Evolutionary conservation across 2,888 invertebrate genomes (phyloP).

Genomic region (Agrochola litura): DNA sequence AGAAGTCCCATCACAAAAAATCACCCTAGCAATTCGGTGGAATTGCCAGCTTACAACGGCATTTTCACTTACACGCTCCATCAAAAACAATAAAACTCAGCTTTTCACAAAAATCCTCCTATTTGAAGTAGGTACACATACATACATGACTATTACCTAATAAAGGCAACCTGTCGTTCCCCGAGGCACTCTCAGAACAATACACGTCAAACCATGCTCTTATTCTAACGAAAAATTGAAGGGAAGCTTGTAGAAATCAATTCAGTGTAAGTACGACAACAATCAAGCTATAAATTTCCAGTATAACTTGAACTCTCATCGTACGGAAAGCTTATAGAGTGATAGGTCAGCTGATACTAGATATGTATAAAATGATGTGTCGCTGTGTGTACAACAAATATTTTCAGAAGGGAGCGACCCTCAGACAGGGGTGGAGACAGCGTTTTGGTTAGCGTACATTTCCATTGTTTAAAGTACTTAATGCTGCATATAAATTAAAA

Average conservation of each 20-base stretch:
- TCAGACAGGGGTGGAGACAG: constrained; percentile 72
- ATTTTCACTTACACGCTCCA: constrained; percentile 15
- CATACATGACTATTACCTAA: constrained; percentile 29
- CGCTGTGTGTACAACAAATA: constrained; percentile 68
- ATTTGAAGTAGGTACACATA: neutral
- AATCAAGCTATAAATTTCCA: neutral
- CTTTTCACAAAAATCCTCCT: neutral
- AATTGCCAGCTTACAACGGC: neutral
- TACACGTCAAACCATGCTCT: constrained; percentile 65
- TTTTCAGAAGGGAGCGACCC: constrained; percentile 74
- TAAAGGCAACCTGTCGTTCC: constrained; percentile 48
- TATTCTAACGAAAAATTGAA: constrained; percentile 60
- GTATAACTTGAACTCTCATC: neutral
- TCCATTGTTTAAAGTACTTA: constrained; percentile 63
- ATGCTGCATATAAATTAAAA: no score
- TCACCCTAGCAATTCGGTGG: neutral
- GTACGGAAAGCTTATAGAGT: neutral
- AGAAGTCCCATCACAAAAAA: neutral
- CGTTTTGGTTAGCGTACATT: constrained; percentile 65
- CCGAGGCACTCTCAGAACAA: constrained; percentile 68
- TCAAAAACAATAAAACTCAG: constrained; percentile 23
- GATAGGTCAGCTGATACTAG: neutral
- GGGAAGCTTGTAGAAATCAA: constrained; percentile 81
- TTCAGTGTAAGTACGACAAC: constrained; percentile 69
- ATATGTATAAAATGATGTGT: neutral